Evolutionary conservation across 2,888 invertebrate genomes (phyloP).

Genomic region (Acleris cristana): DNA sequence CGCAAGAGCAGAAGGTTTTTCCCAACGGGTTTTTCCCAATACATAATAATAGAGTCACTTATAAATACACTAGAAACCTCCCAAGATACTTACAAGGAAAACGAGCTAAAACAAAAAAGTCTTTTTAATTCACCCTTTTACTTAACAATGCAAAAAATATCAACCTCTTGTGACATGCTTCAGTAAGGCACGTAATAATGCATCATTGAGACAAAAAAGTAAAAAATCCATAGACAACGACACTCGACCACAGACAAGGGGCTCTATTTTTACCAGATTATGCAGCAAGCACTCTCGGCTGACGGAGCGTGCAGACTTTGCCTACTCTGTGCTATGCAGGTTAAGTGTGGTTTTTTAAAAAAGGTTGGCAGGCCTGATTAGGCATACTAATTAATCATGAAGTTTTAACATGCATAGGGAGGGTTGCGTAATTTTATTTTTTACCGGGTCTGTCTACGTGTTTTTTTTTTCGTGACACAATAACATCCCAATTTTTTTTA

Average conservation of each 20-base stretch:
- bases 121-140: not conserved
- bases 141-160: not conserved
- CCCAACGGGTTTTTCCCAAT: slow-evolving; percentile 5
- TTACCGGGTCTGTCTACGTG: slow-evolving; percentile 2
- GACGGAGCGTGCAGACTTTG: slow-evolving; percentile 44
- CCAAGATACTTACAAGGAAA: not conserved
- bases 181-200: slow-evolving; percentile 44
- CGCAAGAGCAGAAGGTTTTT: not conserved
- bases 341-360: slow-evolving; percentile 35
- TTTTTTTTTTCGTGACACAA: not conserved
- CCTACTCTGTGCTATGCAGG: slow-evolving; percentile 30
- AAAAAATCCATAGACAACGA: slow-evolving; percentile 51
- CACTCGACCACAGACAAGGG: slow-evolving; percentile 56
- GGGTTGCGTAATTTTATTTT: slow-evolving; percentile 15
- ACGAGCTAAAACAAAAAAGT: not conserved
- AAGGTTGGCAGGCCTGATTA: slow-evolving; percentile 38
- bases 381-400: slow-evolving; percentile 38
- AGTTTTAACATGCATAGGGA: slow-evolving; percentile 27
- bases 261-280: slow-evolving; percentile 78
- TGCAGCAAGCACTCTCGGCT: slow-evolving; percentile 59
- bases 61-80: not conserved
- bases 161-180: slow-evolving; percentile 25
- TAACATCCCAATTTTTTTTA: not conserved
- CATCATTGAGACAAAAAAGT: slow-evolving; percentile 56
- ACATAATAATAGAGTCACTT: not conserved